phyloP scores from a whole-genome alignment of 2,888 invertebrate species.

The Atrina japonica region DNA sequence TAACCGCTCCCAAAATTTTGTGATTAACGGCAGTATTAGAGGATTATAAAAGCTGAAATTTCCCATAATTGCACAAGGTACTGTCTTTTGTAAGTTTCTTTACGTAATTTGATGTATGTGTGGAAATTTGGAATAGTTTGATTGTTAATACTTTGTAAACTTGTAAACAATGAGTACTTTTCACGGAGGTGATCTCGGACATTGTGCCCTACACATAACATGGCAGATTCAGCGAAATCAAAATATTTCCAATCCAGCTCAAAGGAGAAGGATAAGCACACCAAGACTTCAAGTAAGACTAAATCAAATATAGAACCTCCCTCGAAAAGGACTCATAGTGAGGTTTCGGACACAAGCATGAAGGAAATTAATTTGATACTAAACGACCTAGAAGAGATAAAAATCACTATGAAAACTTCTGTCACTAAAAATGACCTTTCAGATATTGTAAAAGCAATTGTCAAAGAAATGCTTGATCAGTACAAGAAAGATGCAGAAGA shows the following conservation, averaged over 20 bases:
- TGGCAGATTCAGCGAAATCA: constrained; percentile 3
- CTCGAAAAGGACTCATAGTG: background rate
- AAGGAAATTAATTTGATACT: background rate
- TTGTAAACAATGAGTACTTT: background rate
- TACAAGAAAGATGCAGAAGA: constrained; percentile 6
- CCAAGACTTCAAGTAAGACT: background rate
- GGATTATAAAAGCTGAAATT: no score
- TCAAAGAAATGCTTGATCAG: constrained; percentile 6
- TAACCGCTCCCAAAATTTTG: no score
- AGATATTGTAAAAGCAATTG: background rate
- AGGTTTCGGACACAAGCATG: background rate
- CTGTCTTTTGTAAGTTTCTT: no score
- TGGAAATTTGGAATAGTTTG: no score
- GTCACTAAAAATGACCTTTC: constrained; percentile 2
- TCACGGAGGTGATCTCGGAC: background rate
- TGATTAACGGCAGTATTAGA: no score
- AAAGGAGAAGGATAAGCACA: no score
- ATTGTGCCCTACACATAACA: background rate
- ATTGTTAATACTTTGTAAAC: no score
- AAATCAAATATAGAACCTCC: background rate
- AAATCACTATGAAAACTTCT: constrained; percentile 2
- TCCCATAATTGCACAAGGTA: no score
- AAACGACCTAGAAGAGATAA: background rate
- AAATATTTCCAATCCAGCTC: background rate
- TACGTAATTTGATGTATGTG: no score